Percentiles rank a stretch among this genome's conserved stretches.
Conservation (phyloP, 2,797 vertebrate genomes). For the Botia kubotai region DNA sequence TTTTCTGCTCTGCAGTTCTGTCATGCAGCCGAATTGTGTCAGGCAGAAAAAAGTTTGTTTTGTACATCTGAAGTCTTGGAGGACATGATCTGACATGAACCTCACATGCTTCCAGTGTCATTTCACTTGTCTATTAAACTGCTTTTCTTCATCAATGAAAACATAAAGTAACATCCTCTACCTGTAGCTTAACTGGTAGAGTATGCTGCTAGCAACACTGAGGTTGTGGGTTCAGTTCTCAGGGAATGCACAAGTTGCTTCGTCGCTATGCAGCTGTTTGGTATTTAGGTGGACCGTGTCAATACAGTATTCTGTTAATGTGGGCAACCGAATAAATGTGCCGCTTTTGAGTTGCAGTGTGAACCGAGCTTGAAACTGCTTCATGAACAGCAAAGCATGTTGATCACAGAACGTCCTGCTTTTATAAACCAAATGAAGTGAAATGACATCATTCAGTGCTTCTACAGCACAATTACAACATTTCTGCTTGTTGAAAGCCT, state of each 20-base stretch:
- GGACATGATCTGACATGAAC: constrained; percentile 27
- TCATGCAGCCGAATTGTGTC: constrained; percentile 38
- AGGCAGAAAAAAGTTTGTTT: constrained; percentile 27
- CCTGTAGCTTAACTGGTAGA: too few relatives aligned
- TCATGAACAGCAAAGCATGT: neutral
- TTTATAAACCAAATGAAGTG: constrained; percentile 2
- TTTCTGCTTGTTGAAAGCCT: neutral
- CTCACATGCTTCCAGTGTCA: constrained; percentile 14
- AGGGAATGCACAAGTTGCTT: neutral
- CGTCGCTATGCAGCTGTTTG: neutral
- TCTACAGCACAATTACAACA: neutral
- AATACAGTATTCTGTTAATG: neutral
- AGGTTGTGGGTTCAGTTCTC: too few relatives aligned
- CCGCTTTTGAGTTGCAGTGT: neutral
- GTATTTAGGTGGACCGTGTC: neutral
- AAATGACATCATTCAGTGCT: neutral
- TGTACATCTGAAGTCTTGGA: constrained; percentile 10
- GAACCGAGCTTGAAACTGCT: neutral
- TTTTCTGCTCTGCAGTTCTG: constrained; percentile 7
- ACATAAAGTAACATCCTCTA: neutral
- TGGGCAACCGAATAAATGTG: neutral
- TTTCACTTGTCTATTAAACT: neutral
- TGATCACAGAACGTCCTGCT: neutral
- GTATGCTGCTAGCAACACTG: too few relatives aligned
- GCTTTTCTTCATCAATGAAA: constrained; percentile 5